Evolutionary conservation across 1,140 invertebrate species (phyloP).

Genomic region (Coelopa frigida): DNA sequence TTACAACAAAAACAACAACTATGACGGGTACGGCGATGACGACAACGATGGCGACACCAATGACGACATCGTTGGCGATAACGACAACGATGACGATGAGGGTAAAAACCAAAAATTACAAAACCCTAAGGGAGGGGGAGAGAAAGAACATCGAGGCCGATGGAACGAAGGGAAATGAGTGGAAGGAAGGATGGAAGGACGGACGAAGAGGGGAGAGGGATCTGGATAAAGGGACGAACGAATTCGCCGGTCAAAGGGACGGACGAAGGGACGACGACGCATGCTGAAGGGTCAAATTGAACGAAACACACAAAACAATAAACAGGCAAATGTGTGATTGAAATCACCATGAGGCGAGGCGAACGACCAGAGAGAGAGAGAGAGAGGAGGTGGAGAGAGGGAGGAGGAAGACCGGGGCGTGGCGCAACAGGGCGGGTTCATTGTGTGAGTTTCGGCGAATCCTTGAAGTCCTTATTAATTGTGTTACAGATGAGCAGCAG

Average conservation of each 20-base stretch:
- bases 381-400: too few species aligned
- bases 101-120: background rate
- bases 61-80: constrained; percentile 2
- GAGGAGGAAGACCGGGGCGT: too few species aligned
- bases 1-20: background rate
- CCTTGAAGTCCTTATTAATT: too few species aligned
- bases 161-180: constrained; percentile 4
- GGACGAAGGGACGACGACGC: background rate
- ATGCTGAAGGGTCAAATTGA: constrained; percentile 1
- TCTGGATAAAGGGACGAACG: background rate
- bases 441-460: too few species aligned
- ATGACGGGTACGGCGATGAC: background rate
- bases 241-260: background rate
- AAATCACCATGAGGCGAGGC: too few species aligned
- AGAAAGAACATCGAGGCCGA: background rate
- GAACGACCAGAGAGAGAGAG: too few species aligned
- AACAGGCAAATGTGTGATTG: too few species aligned
- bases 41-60: constrained; percentile 1
- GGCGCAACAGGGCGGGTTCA: too few species aligned
- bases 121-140: background rate
- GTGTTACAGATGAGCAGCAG: too few species aligned
- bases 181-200: background rate
- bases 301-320: constrained; percentile 9
- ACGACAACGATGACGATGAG: background rate
- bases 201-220: background rate